phyloP scores from a whole-genome alignment of 2,888 invertebrate species.

The Drosophila diplacantha region DNA sequence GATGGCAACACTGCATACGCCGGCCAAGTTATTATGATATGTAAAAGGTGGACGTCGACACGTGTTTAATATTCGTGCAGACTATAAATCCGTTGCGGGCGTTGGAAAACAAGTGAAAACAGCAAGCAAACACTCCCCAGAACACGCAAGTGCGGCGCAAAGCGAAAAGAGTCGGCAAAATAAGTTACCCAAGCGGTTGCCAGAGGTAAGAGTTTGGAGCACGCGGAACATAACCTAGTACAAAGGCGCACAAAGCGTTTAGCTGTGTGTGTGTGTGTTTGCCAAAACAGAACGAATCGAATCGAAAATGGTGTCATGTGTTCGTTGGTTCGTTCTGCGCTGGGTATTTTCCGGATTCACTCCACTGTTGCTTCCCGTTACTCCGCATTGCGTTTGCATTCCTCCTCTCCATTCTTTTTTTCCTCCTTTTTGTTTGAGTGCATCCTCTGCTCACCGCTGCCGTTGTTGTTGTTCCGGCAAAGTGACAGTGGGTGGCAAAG shows the following conservation, averaged over 20 bases:
- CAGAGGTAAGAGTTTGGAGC: conserved; percentile 60
- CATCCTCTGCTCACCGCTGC: not conserved
- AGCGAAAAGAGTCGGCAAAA: conserved; percentile 43
- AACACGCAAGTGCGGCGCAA: conserved; percentile 27
- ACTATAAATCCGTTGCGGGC: conserved; percentile 30
- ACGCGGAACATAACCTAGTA: conserved; percentile 70
- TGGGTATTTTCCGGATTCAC: conserved; percentile 9
- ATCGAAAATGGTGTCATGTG: conserved; percentile 61
- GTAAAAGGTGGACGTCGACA: conserved; percentile 74
- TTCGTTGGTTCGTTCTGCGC: conserved; percentile 15
- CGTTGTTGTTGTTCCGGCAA: conserved; percentile 30
- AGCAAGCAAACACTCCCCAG: conserved; percentile 26
- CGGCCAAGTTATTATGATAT: conserved; percentile 74
- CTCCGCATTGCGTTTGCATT: conserved; percentile 9
- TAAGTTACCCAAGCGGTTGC: conserved; percentile 53
- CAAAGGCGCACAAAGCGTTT: conserved; percentile 35
- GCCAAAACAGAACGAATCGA: conserved; percentile 58
- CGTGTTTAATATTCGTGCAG: conserved; percentile 74
- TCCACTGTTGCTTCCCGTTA: conserved; percentile 29
- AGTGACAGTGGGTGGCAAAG: conserved; percentile 20
- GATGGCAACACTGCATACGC: conserved; percentile 68
- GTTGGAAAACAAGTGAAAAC: conserved; percentile 44
- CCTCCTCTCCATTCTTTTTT: not conserved
- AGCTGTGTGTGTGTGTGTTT: conserved; percentile 28
- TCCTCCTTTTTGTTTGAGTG: conserved; percentile 26